Base-by-base conservation (phyloP, 64 coral and sea anemone genomes). In the Exaiptasia diaphana region DNA sequence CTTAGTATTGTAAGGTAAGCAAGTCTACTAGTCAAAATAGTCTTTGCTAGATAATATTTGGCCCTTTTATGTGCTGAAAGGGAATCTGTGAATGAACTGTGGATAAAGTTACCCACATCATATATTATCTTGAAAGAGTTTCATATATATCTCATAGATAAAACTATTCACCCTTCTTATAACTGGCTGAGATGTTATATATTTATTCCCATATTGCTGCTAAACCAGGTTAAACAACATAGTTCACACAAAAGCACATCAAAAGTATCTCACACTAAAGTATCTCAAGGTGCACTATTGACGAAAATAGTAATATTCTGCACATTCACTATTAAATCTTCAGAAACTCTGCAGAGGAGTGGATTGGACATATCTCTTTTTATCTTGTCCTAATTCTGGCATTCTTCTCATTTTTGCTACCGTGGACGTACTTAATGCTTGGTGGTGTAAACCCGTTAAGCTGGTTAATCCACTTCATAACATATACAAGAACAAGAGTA, bases 391-490 rank as follows among this genome's bases (percentile, higher is more conserved):
- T 94, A 53, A 27, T 84, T 14, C 63, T 94, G 17, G 63, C 75
- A 2, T 94, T 94, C 34, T 79, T 94, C 53, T 82, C 91, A 20
- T 32, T 94, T 25, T 36, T 94, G 43, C 76, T 94, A 7, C 91
- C 91, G 3, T 94, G 91, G 91, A 45, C 85, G 21, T 65, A 83
- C 21, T 80, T 94, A 7, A 94, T 94, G 61, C 45, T 94, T 41
- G 77, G 91, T 32, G 91, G 86, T n/a, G 54, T 79, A 3, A 83
- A 94, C 44, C 91, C 91, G 2, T 78, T 94, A 36, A 73, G 54
- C 2, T 94, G 91, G 91, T 27, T 94, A 14, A 82, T 83, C 41
- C 70, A 89, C 9, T 84, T 73, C 74, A 53, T 94, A 24, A 85
- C 52, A 3, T 73, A 85, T 35, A 82, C 28, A 9, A 18, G 46